A percentile compares a stretch with the other conserved stretches of the same genome.
phyloP scores from a whole-genome alignment of 2,888 invertebrate species.

The Allacma fusca region DNA sequence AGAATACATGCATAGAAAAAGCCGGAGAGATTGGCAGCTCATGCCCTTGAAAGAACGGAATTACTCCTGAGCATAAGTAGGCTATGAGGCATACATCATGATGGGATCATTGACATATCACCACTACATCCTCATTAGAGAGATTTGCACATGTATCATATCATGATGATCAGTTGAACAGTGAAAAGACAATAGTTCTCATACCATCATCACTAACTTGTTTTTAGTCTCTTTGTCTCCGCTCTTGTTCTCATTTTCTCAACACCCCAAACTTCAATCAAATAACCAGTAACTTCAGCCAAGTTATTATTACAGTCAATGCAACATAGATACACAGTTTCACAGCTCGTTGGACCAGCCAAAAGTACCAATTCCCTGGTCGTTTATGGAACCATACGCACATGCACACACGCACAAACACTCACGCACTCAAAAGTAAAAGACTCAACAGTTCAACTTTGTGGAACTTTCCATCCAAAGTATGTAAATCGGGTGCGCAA shows the following conservation, averaged over 20 bases:
- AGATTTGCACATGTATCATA: constrained; percentile 57
- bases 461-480: no score
- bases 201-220: background rate
- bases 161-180: constrained; percentile 30
- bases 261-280: constrained; percentile 32
- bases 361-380: background rate
- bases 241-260: constrained; percentile 19
- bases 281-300: constrained; percentile 17
- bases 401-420: background rate
- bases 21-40: constrained; percentile 36
- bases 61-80: constrained; percentile 39
- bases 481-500: no score
- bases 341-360: background rate
- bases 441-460: background rate
- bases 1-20: background rate
- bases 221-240: constrained; percentile 9
- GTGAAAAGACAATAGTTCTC: constrained; percentile 21
- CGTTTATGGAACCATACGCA: background rate
- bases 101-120: constrained; percentile 61
- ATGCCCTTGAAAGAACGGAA: constrained; percentile 49
- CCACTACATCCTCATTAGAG: constrained; percentile 62
- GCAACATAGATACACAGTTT: background rate
- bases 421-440: background rate
- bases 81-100: constrained; percentile 43
- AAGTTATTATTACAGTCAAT: constrained; percentile 2